phyloP scores from a whole-genome alignment of 1,140 invertebrate species.

The Oedothorax gibbosus region DNA sequence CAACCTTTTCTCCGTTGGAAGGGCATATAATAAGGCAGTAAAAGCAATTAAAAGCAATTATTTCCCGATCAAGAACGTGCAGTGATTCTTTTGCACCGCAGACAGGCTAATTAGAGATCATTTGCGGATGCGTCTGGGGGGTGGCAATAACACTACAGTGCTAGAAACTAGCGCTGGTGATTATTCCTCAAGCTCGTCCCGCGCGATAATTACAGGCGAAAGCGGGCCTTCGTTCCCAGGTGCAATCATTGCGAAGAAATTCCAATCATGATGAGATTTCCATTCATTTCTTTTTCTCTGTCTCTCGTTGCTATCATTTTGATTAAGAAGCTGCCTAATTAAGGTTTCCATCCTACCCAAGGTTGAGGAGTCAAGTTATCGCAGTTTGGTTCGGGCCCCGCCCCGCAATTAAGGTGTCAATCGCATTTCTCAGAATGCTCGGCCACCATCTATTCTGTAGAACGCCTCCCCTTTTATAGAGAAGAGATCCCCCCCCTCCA shows the following conservation, averaged over 20 bases:
- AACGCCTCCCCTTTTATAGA: not conserved
- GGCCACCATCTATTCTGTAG: not conserved
- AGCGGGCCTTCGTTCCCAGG: slow-evolving; percentile 32
- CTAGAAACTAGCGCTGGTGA: slow-evolving; percentile 37
- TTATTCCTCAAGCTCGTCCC: slow-evolving; percentile 37
- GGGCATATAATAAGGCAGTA: slow-evolving; percentile 27
- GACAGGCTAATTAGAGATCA: slow-evolving; percentile 55
- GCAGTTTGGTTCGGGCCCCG: slow-evolving; percentile 36
- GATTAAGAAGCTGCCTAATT: slow-evolving; percentile 57
- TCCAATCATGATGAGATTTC: slow-evolving; percentile 52
- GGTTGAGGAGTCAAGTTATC: slow-evolving; percentile 45
- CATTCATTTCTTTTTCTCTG: slow-evolving; percentile 11
- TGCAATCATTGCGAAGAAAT: slow-evolving; percentile 52
- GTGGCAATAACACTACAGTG: slow-evolving; percentile 2
- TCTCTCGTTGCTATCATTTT: slow-evolving; percentile 29
- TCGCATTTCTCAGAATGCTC: slow-evolving; percentile 5
- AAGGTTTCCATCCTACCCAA: slow-evolving; percentile 49
- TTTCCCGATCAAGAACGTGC: slow-evolving; percentile 49
- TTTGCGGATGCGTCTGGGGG: slow-evolving; percentile 8
- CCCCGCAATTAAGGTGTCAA: slow-evolving; percentile 58
- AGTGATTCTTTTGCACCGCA: slow-evolving; percentile 48
- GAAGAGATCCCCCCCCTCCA: too few species aligned
- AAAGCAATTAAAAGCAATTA: slow-evolving; percentile 59
- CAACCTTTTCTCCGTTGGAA: slow-evolving; percentile 22
- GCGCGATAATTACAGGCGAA: slow-evolving; percentile 57